Conservation (phyloP, 2,888 invertebrate species). For the Diarsia dahlii region DNA sequence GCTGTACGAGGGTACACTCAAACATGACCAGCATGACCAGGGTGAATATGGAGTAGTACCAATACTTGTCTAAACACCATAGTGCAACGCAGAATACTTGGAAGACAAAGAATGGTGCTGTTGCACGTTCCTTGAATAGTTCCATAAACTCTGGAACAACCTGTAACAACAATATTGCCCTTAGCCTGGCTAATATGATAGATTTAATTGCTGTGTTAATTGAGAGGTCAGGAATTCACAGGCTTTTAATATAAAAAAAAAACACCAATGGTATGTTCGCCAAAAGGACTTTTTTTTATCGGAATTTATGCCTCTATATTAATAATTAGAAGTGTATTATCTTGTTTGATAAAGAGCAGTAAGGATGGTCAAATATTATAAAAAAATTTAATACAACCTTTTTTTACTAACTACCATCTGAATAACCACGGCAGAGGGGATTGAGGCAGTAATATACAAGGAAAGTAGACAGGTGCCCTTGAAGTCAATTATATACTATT, state of each 20-base stretch:
- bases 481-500: slow-evolving; percentile 2
- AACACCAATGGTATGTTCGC: not conserved
- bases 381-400: not conserved
- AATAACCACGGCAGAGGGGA: not conserved
- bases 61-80: slow-evolving; percentile 99
- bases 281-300: not conserved
- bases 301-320: not conserved
- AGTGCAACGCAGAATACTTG: slow-evolving; percentile 99
- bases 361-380: not conserved
- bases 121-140: slow-evolving; percentile 98
- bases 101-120: slow-evolving; percentile 99
- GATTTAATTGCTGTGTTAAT: not conserved
- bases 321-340: not conserved
- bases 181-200: not conserved
- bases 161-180: slow-evolving; percentile 74
- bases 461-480: slow-evolving; percentile 1
- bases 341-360: not conserved
- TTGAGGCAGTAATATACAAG: not conserved
- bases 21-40: slow-evolving; percentile 98
- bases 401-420: not conserved
- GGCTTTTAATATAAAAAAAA: not conserved
- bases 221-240: not conserved
- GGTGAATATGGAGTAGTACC: slow-evolving; percentile 99
- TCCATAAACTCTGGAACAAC: slow-evolving; percentile 99
- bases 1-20: slow-evolving; percentile 99